Conservation (phyloP, 2,797 vertebrate genomes). For the Cacajao melanocephalus region DNA sequence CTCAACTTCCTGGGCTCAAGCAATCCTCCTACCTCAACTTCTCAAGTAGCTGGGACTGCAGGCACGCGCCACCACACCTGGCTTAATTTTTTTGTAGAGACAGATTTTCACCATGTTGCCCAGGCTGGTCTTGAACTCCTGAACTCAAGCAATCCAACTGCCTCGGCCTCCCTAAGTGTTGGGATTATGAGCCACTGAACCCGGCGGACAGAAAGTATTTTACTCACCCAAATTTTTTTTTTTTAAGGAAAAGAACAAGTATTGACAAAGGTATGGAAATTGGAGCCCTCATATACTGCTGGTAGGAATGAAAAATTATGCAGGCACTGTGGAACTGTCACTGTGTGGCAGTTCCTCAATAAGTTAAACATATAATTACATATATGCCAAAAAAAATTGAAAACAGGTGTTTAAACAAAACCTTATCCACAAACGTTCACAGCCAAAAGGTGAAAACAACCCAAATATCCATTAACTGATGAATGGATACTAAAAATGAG, state of each 20-base stretch:
- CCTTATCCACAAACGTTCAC: background rate
- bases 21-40: too few relatives aligned
- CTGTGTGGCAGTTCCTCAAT: background rate
- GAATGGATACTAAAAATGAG: background rate
- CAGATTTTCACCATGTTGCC: too few relatives aligned
- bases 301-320: background rate
- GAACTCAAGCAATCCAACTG: too few relatives aligned
- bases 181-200: too few relatives aligned
- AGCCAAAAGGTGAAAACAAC: background rate
- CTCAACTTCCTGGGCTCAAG: too few relatives aligned
- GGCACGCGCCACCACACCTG: too few relatives aligned
- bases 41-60: too few relatives aligned
- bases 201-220: background rate
- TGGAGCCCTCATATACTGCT: background rate
- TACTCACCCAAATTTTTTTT: background rate
- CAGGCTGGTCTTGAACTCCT: too few relatives aligned
- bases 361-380: background rate
- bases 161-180: too few relatives aligned
- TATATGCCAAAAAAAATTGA: background rate
- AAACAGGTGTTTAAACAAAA: background rate
- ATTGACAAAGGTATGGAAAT: background rate
- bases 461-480: background rate
- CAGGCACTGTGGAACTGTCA: background rate
- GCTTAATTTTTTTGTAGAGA: too few relatives aligned
- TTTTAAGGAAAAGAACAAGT: background rate